These are phyloP conservation scores for Pegoplata infirma DNA, from an alignment of 2,888 invertebrate genomes.

Conservation along the genomic window DNA sequence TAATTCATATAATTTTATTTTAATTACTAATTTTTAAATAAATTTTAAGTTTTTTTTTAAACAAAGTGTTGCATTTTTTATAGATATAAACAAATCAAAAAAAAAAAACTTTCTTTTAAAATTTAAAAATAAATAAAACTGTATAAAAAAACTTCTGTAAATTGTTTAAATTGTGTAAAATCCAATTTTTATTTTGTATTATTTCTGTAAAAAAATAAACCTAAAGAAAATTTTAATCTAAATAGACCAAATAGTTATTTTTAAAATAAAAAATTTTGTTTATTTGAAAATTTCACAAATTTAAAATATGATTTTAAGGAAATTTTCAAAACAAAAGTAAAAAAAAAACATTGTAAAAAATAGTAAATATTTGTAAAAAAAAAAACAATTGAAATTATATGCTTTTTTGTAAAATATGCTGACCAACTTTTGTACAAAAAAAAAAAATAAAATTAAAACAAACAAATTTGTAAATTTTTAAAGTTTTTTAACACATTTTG, in stretches of 20 bases:
- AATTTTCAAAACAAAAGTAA: constrained; percentile 40
- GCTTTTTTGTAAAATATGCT: constrained; percentile 60
- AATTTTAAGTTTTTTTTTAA: background rate
- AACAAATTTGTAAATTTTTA: constrained; percentile 53
- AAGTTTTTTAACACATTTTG: constrained; percentile 49
- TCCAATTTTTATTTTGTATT: constrained; percentile 36
- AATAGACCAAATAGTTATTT: constrained; percentile 55
- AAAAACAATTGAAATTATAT: constrained; percentile 26
- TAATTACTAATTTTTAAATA: background rate
- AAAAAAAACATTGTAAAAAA: constrained; percentile 41
- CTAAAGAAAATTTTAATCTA: constrained; percentile 15
- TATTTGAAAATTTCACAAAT: constrained; percentile 35
- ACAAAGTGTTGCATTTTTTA: constrained; percentile 50
- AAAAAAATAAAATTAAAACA: too few relatives aligned
- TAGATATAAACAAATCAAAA: background rate
- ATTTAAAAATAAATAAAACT: constrained; percentile 27
- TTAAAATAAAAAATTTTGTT: constrained; percentile 16
- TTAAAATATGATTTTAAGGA: constrained; percentile 52
- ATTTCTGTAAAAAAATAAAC: constrained; percentile 53
- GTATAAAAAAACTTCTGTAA: constrained; percentile 42
- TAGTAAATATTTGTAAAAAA: constrained; percentile 60
- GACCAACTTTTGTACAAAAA: constrained; percentile 48
- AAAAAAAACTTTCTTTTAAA: constrained; percentile 1
- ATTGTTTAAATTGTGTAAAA: constrained; percentile 36
- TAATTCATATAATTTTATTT: constrained; percentile 13